phyloP scores from a whole-genome alignment of 2,888 invertebrate species.

The Anticlea derivata region DNA sequence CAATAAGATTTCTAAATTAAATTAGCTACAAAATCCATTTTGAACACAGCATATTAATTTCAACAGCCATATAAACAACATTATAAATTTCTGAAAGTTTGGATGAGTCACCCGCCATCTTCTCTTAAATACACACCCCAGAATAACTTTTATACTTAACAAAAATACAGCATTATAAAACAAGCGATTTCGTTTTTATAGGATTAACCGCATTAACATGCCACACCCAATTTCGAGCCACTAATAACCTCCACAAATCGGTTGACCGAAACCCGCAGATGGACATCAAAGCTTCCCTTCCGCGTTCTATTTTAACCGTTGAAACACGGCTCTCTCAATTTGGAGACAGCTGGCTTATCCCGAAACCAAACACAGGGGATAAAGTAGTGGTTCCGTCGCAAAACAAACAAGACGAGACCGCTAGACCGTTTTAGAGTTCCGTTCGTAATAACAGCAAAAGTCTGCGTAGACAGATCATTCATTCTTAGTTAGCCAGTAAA shows the following conservation, averaged over 20 bases:
- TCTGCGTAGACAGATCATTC: no score
- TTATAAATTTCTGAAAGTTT: neutral
- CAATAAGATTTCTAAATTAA: no score
- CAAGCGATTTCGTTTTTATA: constrained; percentile 14
- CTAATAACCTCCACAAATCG: constrained; percentile 25
- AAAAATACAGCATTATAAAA: constrained; percentile 15
- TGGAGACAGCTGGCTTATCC: constrained; percentile 45
- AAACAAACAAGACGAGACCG: constrained; percentile 7
- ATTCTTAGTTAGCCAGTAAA: no score
- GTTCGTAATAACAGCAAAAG: neutral
- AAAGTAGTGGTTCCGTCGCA: constrained; percentile 16
- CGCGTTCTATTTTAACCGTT: constrained; percentile 44
- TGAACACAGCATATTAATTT: no score
- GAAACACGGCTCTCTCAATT: constrained; percentile 38
- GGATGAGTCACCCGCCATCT: constrained; percentile 7
- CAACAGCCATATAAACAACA: neutral
- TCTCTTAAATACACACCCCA: constrained; percentile 8
- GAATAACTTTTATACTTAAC: constrained; percentile 3
- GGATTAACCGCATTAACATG: constrained; percentile 22
- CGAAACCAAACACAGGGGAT: constrained; percentile 45
- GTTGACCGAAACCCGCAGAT: constrained; percentile 26
- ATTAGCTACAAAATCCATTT: no score
- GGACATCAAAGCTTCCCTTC: constrained; percentile 39
- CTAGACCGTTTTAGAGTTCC: neutral
- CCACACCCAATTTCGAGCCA: constrained; percentile 19